A percentile compares a stretch with the other conserved stretches of the same genome.
These are phyloP conservation scores for Ladona fulva DNA, from an alignment of 1,140 invertebrate species.

Conservation along the genomic window DNA sequence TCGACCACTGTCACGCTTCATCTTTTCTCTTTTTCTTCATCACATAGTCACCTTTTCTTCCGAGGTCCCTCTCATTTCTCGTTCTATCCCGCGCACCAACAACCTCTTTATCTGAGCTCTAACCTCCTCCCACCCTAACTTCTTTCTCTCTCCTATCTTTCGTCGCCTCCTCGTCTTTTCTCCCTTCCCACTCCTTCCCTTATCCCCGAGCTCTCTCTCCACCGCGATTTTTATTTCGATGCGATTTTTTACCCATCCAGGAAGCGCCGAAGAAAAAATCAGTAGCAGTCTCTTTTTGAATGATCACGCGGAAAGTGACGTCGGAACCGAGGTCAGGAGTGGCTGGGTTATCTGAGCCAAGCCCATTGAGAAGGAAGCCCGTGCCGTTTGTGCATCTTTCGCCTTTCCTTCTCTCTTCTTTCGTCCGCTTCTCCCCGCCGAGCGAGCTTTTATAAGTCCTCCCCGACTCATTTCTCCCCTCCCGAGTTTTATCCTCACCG, in stretches of 20 bases:
- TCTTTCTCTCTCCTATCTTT: background rate
- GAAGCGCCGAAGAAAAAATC: background rate
- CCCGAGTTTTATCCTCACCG: background rate
- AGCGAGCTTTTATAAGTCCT: background rate
- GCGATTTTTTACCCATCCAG: background rate
- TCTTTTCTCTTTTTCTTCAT: background rate
- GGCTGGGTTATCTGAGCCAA: background rate
- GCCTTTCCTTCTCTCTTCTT: background rate
- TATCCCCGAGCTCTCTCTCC: background rate
- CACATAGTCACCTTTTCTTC: background rate
- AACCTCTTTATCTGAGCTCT: background rate
- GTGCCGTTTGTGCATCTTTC: background rate
- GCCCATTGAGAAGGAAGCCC: background rate
- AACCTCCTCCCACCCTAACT: background rate
- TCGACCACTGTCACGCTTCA: background rate
- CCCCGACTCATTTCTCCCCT: background rate
- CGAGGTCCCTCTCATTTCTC: background rate
- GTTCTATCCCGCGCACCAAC: background rate
- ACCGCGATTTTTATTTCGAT: background rate
- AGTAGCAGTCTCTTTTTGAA: constrained; percentile 1
- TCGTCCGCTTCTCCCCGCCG: background rate
- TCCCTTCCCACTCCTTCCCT: background rate
- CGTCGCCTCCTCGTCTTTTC: background rate
- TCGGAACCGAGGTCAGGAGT: background rate
- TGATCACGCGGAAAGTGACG: constrained; percentile 6